These are phyloP conservation scores for Diarsia rubi DNA, from an alignment of 2,888 invertebrate genomes.

Conservation along the genomic window DNA sequence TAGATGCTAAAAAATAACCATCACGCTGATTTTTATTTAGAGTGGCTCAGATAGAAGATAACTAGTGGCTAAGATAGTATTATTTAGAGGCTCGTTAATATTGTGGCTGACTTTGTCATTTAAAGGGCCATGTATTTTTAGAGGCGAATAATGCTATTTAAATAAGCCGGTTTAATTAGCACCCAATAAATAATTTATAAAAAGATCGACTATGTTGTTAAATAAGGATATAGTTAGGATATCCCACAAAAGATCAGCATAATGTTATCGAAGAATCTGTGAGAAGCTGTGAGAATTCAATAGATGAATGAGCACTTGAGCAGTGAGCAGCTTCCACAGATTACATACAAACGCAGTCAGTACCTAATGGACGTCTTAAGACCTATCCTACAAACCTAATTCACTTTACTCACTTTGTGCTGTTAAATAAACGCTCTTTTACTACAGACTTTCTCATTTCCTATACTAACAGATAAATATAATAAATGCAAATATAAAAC, in stretches of 20 bases:
- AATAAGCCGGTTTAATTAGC: too few relatives aligned
- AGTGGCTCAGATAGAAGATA: too few relatives aligned
- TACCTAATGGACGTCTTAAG: slow-evolving; percentile 13
- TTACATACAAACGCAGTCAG: slow-evolving; percentile 4
- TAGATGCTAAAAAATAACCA: too few relatives aligned
- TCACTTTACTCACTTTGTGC: slow-evolving; percentile 27
- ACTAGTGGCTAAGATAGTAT: too few relatives aligned
- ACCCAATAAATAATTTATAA: not conserved
- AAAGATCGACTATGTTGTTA: not conserved
- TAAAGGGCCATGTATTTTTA: too few relatives aligned
- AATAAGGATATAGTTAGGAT: not conserved
- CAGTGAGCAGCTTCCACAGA: not conserved
- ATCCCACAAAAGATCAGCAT: not conserved
- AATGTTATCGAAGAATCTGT: too few relatives aligned
- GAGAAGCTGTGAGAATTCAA: not conserved
- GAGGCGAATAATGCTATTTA: too few relatives aligned
- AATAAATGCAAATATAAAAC: slow-evolving; percentile 80
- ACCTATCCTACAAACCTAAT: slow-evolving; percentile 33
- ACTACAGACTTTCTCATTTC: slow-evolving; percentile 45
- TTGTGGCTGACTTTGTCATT: too few relatives aligned
- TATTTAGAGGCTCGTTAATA: too few relatives aligned
- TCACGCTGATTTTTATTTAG: too few relatives aligned
- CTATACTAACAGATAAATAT: slow-evolving; percentile 63
- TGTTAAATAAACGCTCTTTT: slow-evolving; percentile 41
- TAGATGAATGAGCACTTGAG: not conserved